Percentiles rank a stretch among this genome's conserved stretches.
Conservation (phyloP, 2,888 invertebrate species). For the Lycia hirtaria region DNA sequence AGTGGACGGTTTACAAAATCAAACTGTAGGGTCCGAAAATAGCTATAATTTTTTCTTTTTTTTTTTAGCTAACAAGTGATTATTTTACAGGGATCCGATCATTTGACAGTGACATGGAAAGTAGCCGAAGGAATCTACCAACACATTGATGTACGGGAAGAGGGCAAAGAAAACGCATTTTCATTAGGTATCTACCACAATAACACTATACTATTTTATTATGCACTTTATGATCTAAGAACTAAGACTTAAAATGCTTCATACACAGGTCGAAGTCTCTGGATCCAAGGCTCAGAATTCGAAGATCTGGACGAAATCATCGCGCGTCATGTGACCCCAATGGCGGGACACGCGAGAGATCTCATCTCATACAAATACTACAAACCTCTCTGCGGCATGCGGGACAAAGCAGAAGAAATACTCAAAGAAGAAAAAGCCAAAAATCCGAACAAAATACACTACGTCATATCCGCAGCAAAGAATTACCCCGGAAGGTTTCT, state of each 20-base stretch:
- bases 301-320: slow-evolving; percentile 99
- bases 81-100: slow-evolving; percentile 90
- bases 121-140: slow-evolving; percentile 97
- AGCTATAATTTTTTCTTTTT: not conserved
- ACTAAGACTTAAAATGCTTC: not conserved
- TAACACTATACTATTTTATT: not conserved
- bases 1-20: too few relatives aligned
- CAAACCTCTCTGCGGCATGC: slow-evolving; percentile 90
- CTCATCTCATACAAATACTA: slow-evolving; percentile 96
- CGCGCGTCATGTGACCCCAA: slow-evolving; percentile 97
- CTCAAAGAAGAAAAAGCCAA: slow-evolving; percentile 95
- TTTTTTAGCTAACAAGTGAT: not conserved
- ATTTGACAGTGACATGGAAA: slow-evolving; percentile 99
- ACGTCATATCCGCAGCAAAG: slow-evolving; percentile 93
- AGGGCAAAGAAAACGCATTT: slow-evolving; percentile 98
- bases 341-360: slow-evolving; percentile 97
- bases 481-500: slow-evolving; percentile 97
- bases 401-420: slow-evolving; percentile 94
- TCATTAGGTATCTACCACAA: slow-evolving; percentile 90
- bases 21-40: too few relatives aligned
- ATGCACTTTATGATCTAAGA: not conserved
- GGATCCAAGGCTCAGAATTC: slow-evolving; percentile 96
- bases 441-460: slow-evolving; percentile 95
- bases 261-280: slow-evolving; percentile 85
- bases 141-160: slow-evolving; percentile 98